These are phyloP conservation scores for Notiomystis cincta DNA, from an alignment of 2,113 vertebrate genomes.

Conservation along the genomic window DNA sequence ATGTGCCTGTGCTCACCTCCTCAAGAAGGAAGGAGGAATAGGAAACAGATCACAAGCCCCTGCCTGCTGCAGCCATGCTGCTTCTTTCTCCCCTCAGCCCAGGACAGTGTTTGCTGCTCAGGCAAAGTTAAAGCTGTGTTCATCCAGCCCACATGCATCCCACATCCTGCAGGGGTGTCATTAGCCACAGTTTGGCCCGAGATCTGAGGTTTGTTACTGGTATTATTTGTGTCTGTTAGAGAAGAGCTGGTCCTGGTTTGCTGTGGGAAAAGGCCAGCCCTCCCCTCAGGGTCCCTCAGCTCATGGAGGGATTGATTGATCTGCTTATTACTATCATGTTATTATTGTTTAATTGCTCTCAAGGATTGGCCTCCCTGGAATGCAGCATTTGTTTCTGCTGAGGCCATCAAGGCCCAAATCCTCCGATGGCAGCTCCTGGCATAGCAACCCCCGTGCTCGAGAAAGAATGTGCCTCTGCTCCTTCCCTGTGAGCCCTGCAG, in stretches of 20 bases:
- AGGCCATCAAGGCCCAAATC: not conserved
- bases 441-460: not conserved
- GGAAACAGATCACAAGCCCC: not conserved
- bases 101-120: fast-evolving
- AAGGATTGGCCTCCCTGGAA: slow-evolving; percentile 2
- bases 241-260: not conserved
- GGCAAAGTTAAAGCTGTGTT: not conserved
- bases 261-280: not conserved
- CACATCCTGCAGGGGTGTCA: not conserved
- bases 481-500: not conserved
- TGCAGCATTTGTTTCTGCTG: not conserved
- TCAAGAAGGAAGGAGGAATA: not conserved
- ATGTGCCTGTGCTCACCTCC: not conserved
- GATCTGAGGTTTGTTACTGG: not conserved
- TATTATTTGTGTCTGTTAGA: not conserved
- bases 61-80: not conserved
- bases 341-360: slow-evolving; percentile 10
- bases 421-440: not conserved
- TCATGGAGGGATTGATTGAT: not conserved
- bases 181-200: not conserved
- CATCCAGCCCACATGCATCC: not conserved
- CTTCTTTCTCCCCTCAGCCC: not conserved
- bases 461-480: not conserved
- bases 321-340: not conserved
- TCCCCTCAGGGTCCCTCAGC: not conserved